Evolutionary conservation across 2,888 invertebrate genomes (phyloP), one percentile per base, ranked within the genome.

Genomic region (Aleiodes leptofemur): DNA sequence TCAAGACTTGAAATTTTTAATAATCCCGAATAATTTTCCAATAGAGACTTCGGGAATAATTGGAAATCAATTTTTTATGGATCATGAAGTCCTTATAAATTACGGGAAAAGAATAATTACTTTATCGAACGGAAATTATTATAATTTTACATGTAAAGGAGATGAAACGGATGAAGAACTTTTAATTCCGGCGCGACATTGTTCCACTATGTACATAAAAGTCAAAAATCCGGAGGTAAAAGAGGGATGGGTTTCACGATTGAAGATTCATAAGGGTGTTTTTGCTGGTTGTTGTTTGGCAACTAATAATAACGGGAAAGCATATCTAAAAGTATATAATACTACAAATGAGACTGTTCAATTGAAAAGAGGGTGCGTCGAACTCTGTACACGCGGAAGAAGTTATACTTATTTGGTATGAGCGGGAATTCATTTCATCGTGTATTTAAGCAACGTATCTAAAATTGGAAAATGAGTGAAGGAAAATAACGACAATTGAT

Each of bases 11-110:
- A 72, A 64, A 14, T 77, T 77, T 29, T 72, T 77, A 6, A n/a
- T 74, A n/a, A 69, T 78, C 6, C 43, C 59, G 0, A 14, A 79
- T 55, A 29, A 69, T 34, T 48, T 79, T n/a, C 77, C 76, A 3
- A 73, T 78, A 9, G 64, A 69, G 50, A 70, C 73, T 57, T 69
- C 73, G 2, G 73, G 78, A 50, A 72, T 78, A 4, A 72, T 78
- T n/a, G 74, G 78, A 9, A 69, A 72, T 4, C 51, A 76, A 5
- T 78, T 78, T 23, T 76, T 76, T n/a, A 51, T 34, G 6, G 53
- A 57, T 9, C 50, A 64, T 13, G 34, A 76, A n/a, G 76, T 48
- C 0, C 57, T 48, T 6, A 71, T 76, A n/a, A 73, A 69, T 50
- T 78, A 76, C 48, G 64, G 43, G 4, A 51, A 53, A 16, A 14